These are phyloP conservation scores for Megathymus violae DNA, from an alignment of 1,140 invertebrate genomes.

Conservation along the genomic window DNA sequence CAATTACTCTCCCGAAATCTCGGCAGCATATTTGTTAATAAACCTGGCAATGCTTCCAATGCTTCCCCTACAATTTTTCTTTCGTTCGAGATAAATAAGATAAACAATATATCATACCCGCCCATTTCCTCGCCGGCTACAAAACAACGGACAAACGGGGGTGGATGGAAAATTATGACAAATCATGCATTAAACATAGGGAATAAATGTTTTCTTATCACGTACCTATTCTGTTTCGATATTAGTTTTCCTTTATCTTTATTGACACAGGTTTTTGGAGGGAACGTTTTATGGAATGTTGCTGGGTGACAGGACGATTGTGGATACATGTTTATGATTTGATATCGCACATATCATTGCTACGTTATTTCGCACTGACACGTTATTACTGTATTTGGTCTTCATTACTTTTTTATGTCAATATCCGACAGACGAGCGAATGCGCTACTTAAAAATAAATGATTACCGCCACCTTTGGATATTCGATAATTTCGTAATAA, in stretches of 20 bases:
- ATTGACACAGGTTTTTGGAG: slow-evolving; percentile 79
- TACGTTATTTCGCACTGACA: slow-evolving; percentile 7
- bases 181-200: slow-evolving; percentile 83
- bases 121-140: slow-evolving; percentile 72
- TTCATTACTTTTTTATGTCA: too few relatives aligned
- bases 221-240: slow-evolving; percentile 82
- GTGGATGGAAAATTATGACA: slow-evolving; percentile 80
- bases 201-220: slow-evolving; percentile 84
- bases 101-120: slow-evolving; percentile 76
- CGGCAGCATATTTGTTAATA: slow-evolving; percentile 69
- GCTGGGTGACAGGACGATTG: slow-evolving; percentile 55
- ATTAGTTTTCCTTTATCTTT: slow-evolving; percentile 83
- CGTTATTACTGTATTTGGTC: slow-evolving; percentile 13
- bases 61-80: slow-evolving; percentile 69
- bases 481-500: too few relatives aligned
- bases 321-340: slow-evolving; percentile 37
- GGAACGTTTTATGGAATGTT: slow-evolving; percentile 69
- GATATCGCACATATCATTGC: slow-evolving; percentile 26
- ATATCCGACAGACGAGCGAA: too few relatives aligned
- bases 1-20: slow-evolving; percentile 58
- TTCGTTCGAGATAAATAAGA: slow-evolving; percentile 77
- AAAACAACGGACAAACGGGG: slow-evolving; percentile 74
- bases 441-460: too few relatives aligned
- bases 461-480: too few relatives aligned
- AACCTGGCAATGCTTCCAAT: slow-evolving; percentile 62